These are phyloP conservation scores for Chlamydotis undulata DNA, from an alignment of 2,113 vertebrate species.

Conservation along the genomic window DNA sequence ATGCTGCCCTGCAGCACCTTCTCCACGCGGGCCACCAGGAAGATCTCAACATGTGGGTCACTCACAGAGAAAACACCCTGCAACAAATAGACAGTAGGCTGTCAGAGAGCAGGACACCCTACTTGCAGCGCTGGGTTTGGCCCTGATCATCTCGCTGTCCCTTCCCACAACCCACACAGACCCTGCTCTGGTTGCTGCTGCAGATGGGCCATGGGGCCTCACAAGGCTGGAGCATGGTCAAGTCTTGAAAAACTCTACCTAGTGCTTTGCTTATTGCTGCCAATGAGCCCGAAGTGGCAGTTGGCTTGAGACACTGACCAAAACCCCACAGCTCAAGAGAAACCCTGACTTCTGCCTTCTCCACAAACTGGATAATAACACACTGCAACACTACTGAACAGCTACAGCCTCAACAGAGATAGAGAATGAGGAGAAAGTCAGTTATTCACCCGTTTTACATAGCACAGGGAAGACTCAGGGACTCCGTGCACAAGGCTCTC, in stretches of 20 bases:
- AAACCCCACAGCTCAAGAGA: background rate
- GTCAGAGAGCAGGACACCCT: background rate
- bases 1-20: conserved; percentile 97
- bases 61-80: conserved; percentile 96
- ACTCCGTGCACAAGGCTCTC: conserved; percentile 80
- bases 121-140: accelerated
- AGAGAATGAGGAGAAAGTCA: background rate
- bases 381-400: accelerated
- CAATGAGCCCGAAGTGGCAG: accelerated
- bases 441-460: conserved; percentile 83
- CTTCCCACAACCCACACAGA: background rate
- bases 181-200: background rate
- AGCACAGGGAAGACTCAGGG: conserved; percentile 81
- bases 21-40: conserved; percentile 91
- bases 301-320: background rate
- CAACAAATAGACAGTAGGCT: background rate
- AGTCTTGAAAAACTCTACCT: background rate
- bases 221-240: background rate
- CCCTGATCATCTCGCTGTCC: accelerated
- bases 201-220: background rate
- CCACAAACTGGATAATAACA: background rate
- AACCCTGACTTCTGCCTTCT: background rate
- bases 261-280: background rate
- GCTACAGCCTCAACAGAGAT: background rate
- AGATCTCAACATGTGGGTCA: conserved; percentile 91